Base-by-base conservation (phyloP, 2,113 vertebrate species). In the Etheostoma cragini region DNA sequence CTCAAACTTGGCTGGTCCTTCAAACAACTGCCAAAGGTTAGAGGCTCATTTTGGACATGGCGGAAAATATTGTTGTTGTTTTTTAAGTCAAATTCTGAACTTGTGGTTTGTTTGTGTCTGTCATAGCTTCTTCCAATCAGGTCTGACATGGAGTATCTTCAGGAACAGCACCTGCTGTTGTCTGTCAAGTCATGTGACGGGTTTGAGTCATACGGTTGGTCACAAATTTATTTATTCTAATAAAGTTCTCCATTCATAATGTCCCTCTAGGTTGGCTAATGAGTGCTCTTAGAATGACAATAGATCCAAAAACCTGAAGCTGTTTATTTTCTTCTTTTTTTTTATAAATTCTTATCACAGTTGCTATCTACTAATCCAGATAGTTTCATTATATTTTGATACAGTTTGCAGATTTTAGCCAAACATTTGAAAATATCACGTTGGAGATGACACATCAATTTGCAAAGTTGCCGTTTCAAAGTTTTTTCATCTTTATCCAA, bases 111-210 rank as follows among this genome's bases (percentile, higher is more conserved):
- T 63, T 4, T 82, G 2, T 75, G 2, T 83, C 15, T 85, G 15
- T 72, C 17, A 4, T 38, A 97, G 97, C 94, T 97, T 70, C 88
- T 94, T 45, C 96, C 96, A 45, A 84, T 96, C 78, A 77, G 94
- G 68, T 95, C 96, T 0, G 96, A 97, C 86, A 87, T 96, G 94
- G 96, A 96, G 75, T 94, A 95, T 88, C 92, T 97, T 78, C 94
- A 93, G 71, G 96, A 97, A 83, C 96, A 97, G 84, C 96, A 97
- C 76, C 83, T 97, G 56, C 95, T 97, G 46, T 74, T 98, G 73
- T 97, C 95, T 69, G 89, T 98, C 64, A 97, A 97, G 92, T 96
- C 96, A 4, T 94, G 95, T 90, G 97, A 98, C 81, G 96, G 96
- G 45, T 96, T 96, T n/a, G 97, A 98, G 89, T 97, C 97, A 68